Evolutionary conservation across 2,797 vertebrate species (phyloP), one percentile per base, ranked within the genome.

Genomic region (Strix occidentalis): DNA sequence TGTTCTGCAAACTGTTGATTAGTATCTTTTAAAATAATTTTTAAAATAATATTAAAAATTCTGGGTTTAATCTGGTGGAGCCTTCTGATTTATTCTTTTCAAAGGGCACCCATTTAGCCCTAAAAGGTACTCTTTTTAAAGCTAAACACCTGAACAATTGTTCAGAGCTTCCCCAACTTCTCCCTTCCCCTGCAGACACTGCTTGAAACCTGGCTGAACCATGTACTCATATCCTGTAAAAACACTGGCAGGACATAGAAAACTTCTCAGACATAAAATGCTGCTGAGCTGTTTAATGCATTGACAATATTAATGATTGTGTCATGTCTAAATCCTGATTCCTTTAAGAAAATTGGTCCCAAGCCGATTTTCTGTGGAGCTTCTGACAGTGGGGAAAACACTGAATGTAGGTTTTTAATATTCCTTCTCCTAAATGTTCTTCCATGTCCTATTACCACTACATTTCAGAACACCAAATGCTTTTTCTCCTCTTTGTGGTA

Each of bases 321-420:
- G 54, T 51, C 24, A 11, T 66, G 50, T 84, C 66, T 96, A 83
- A 92, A 89, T 69, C 60, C 54, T 37, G 54, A 77, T 72, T 77
- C 43, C 51, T 93, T 74, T 74, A 74, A 74, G 81, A 92, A 93
- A 91, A 86, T 84, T 7, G 3, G 78, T 87, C 82, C 96, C 80
- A 95, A 94, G 69, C 91, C 93, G 75, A 95, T 97, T 96, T 97
- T 98, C 81, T 98, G 89, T 43, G 97, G 96, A 96, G 92, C 88
- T 97, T 97, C 88, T 96, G 84, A 86, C 92, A 96, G 91, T 78
- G 94, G 71, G 66, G 81, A 83, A 95, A 91, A 89, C 78, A 63
- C 9, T 68, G 93, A 87, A 33, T 83, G 96, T 90, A 94, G 82
- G 96, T 84, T 97, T 87, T 80, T 37, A 93, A 81, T 91, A 87